Evolutionary conservation across 2,797 vertebrate species (phyloP).

Genomic region (Eupleurogrammus muticus): DNA sequence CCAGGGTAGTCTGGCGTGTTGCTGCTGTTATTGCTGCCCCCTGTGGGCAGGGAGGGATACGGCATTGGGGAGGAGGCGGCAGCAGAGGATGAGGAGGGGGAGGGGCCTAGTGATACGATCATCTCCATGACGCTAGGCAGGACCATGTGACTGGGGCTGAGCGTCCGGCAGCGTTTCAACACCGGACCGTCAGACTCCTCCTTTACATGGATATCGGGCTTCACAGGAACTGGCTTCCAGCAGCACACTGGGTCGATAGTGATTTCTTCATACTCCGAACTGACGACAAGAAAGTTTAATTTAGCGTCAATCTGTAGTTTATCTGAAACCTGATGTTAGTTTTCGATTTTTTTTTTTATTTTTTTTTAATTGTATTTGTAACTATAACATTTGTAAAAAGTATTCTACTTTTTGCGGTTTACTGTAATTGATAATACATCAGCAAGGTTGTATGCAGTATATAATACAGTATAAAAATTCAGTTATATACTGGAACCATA

Average conservation of each 20-base stretch:
- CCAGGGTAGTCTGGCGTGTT: conserved; percentile 79
- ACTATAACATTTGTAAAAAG: no score
- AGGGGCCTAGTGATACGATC: conserved; percentile 91
- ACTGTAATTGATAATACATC: no score
- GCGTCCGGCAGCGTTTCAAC: conserved; percentile 90
- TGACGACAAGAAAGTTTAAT: conserved; percentile 47
- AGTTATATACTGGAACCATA: no score
- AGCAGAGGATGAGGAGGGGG: conserved; percentile 75
- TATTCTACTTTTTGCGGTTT: no score
- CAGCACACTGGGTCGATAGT: conserved; percentile 94
- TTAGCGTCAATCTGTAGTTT: no score
- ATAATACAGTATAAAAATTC: no score
- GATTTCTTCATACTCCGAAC: conserved; percentile 94
- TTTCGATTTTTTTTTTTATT: no score
- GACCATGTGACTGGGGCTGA: conserved; percentile 93
- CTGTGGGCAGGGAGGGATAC: conserved; percentile 76
- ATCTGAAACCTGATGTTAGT: no score
- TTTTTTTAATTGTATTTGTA: no score
- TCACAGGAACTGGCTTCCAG: conserved; percentile 93
- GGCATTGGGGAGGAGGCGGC: conserved; percentile 82
- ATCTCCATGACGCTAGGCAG: conserved; percentile 96
- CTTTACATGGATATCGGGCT: conserved; percentile 91
- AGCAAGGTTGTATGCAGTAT: no score
- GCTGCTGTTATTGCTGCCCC: conserved; percentile 62
- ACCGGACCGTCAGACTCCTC: conserved; percentile 91